Conservation (phyloP, 2,888 invertebrate species). For the Ichneumoninae sp. region DNA sequence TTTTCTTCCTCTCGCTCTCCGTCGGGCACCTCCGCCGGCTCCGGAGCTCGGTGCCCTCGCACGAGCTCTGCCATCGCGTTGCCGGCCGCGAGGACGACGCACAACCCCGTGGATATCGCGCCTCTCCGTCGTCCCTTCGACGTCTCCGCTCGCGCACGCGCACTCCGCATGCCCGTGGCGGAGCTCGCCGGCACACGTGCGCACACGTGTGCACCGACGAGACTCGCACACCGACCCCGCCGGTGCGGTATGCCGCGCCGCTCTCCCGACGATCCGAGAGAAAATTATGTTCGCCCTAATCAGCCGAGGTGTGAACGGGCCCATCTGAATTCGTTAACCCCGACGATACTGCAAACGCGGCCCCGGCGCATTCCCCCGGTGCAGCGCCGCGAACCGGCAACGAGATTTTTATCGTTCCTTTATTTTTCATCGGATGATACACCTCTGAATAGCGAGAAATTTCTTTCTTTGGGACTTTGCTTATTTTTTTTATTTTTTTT, state of each 20-base stretch:
- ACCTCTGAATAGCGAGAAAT: not conserved
- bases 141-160: conserved; percentile 55
- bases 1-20: conserved; percentile 13
- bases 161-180: not conserved
- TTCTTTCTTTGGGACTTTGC: not conserved
- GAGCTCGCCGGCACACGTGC: conserved; percentile 18
- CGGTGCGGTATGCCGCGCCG: conserved; percentile 50
- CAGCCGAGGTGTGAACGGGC: conserved; percentile 81
- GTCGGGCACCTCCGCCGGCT: not conserved
- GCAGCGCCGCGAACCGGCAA: not conserved
- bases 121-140: conserved; percentile 52
- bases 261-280: conserved; percentile 49
- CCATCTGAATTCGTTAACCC: conserved; percentile 80
- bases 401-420: conserved; percentile 10
- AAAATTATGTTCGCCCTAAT: conserved; percentile 79
- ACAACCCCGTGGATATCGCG: conserved; percentile 16
- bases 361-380: conserved; percentile 10
- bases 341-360: conserved; percentile 33
- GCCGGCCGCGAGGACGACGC: conserved; percentile 35
- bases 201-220: not conserved
- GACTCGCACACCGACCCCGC: not conserved
- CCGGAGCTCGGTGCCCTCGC: conserved; percentile 19
- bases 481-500: not conserved
- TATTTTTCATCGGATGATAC: conserved; percentile 1
- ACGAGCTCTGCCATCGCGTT: conserved; percentile 40